Evolutionary conservation across 64 coral and sea anemone genomes (phyloP), one percentile per base, ranked within the genome.

Genomic region (Montipora foliosa): DNA sequence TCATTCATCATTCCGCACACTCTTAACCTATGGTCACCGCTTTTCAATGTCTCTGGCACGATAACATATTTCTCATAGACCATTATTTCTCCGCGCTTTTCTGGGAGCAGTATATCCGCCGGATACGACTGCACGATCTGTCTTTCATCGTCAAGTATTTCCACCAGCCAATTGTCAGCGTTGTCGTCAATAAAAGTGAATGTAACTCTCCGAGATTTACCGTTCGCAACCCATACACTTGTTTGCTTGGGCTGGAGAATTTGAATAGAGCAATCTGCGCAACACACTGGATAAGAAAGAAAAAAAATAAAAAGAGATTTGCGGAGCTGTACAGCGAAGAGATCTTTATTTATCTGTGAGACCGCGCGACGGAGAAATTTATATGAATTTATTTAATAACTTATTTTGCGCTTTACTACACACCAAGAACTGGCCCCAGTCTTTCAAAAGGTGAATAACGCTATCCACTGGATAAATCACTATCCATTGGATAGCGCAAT

Each of bases 191-290:
- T 37, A 71, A 73, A 84, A 4, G 47, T 72, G 25, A 96, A 93
- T 0, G 77, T 14, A 12, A 96, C 90, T 48, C 87, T 77, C 51
- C 95, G 79, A 46, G 78, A 5, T 47, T 86, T 96, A 13, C 87
- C 91, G 69, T 96, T 96, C 12, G 91, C 91, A 5, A 93, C 95
- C 95, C 95, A 96, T 50, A 96, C n/a, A 22, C 86, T 86, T 6
- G 95, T 78, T n/a, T 80, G 58, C 55, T 87, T 89, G 0, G 95
- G 95, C 25, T 85, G 80, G n/a, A 73, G 25, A 21, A 94, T 90
- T 76, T 77, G 45, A 12, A 94, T 58, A 10, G 7, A 2, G 47
- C 47, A 16, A 2, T 71, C 7, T 13, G 66, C 64, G 15, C 68
- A 16, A 16, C 66, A 21, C 8, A 45, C 82, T 86, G 24, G 25